A percentile compares a stretch with the other conserved stretches of the same genome.
These are phyloP conservation scores for Pygoscelis adeliae DNA, from an alignment of 2,113 vertebrate species.

Conservation along the genomic window DNA sequence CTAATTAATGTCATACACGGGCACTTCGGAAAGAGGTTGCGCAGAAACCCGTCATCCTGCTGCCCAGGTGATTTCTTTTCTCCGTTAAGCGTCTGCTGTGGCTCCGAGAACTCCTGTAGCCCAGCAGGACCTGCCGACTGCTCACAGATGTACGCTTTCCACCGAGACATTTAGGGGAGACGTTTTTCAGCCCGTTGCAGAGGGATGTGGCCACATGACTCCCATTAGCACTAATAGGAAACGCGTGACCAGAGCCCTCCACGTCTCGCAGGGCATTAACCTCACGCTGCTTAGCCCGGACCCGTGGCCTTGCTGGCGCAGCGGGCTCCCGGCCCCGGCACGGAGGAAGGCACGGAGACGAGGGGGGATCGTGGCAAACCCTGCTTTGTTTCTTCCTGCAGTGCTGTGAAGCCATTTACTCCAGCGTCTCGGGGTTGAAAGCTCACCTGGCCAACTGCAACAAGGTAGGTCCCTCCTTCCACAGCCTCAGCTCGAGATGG, in stretches of 20 bases:
- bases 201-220: conserved; percentile 21
- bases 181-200: neutral
- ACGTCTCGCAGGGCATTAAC: neutral
- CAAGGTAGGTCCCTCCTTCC: conserved; percentile 80
- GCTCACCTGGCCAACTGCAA: conserved; percentile 96
- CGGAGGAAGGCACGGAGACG: neutral
- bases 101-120: conserved; percentile 52
- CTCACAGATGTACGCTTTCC: conserved; percentile 8
- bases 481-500: neutral
- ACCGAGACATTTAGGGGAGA: neutral
- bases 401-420: conserved; percentile 97
- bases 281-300: neutral
- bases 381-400: conserved; percentile 58
- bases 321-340: neutral
- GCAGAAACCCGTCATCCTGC: conserved; percentile 36
- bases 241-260: conserved; percentile 21
- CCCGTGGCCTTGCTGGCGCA: neutral
- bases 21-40: conserved; percentile 10
- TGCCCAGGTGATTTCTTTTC: conserved; percentile 37
- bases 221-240: conserved; percentile 55
- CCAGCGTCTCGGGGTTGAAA: conserved; percentile 96
- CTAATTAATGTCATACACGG: conserved; percentile 50
- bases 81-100: neutral
- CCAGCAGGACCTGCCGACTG: conserved; percentile 29
- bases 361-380: neutral